Evolutionary conservation across 2,888 invertebrate species (phyloP).

Genomic region (Ectemnius lituratus): DNA sequence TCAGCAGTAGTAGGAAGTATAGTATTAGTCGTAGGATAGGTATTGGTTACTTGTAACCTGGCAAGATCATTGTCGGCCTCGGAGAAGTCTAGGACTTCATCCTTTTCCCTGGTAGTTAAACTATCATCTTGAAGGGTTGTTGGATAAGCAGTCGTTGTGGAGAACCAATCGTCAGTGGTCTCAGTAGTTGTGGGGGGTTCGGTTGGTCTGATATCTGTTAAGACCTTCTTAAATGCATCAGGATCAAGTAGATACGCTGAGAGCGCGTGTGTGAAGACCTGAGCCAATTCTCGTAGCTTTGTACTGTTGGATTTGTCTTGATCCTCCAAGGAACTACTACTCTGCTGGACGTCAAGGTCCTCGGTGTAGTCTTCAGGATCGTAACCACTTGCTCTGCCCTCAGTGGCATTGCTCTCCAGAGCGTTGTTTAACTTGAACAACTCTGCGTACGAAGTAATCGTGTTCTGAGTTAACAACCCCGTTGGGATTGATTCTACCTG

Average conservation of each 20-base stretch:
- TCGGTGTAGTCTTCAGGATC: conserved; percentile 54
- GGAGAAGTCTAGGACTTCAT: conserved; percentile 88
- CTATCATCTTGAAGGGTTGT: conserved; percentile 79
- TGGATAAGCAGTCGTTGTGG: conserved; percentile 61
- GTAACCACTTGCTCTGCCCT: conserved; percentile 28
- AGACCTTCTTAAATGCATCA: conserved; percentile 86
- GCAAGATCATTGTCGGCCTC: conserved; percentile 80
- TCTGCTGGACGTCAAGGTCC: conserved; percentile 81
- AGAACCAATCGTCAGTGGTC: conserved; percentile 69
- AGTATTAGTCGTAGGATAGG: conserved; percentile 59
- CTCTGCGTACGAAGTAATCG: conserved; percentile 82
- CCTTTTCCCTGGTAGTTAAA: conserved; percentile 83
- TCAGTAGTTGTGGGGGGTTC: conserved; percentile 81
- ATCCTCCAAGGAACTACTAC: conserved; percentile 82
- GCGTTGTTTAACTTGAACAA: conserved; percentile 77
- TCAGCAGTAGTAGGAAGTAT: conserved; percentile 48
- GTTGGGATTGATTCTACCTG: conserved; percentile 78
- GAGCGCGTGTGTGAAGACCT: conserved; percentile 90
- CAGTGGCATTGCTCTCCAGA: conserved; percentile 61
- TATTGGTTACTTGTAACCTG: conserved; percentile 67
- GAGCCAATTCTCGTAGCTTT: conserved; percentile 86
- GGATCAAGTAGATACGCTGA: conserved; percentile 91
- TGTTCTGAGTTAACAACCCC: conserved; percentile 83
- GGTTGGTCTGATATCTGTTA: conserved; percentile 89
- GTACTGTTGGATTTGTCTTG: conserved; percentile 80